These are phyloP conservation scores for Gryon sp. DNA, from an alignment of 1,140 invertebrate genomes.

Conservation along the genomic window DNA sequence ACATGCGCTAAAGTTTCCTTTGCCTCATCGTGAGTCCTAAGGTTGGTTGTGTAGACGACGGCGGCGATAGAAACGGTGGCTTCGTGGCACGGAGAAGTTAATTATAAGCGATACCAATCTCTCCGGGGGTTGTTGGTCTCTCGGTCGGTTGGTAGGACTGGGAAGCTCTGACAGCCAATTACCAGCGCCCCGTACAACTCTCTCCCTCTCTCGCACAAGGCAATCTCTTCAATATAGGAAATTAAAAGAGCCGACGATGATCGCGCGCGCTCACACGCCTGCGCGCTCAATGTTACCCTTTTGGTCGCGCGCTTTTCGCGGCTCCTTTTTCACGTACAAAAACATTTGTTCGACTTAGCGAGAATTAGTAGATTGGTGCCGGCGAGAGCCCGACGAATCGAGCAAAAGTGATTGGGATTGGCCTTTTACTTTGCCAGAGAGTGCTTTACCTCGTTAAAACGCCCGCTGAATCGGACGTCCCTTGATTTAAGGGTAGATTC, in stretches of 20 bases:
- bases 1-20: slow-evolving; percentile 56
- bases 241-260: slow-evolving; percentile 78
- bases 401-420: slow-evolving; percentile 75
- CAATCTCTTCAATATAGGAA: slow-evolving; percentile 75
- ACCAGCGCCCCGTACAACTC: slow-evolving; percentile 75
- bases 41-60: slow-evolving; percentile 67
- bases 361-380: slow-evolving; percentile 73
- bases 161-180: slow-evolving; percentile 80
- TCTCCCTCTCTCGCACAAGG: slow-evolving; percentile 69
- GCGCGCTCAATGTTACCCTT: slow-evolving; percentile 14
- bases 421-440: slow-evolving; percentile 66
- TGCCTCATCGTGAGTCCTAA: slow-evolving; percentile 43
- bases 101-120: slow-evolving; percentile 81
- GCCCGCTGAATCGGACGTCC: slow-evolving; percentile 66
- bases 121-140: slow-evolving; percentile 78
- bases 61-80: slow-evolving; percentile 75
- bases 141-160: slow-evolving; percentile 73
- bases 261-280: slow-evolving; percentile 62
- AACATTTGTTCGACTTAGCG: slow-evolving; percentile 74
- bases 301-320: slow-evolving; percentile 30
- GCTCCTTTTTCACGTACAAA: slow-evolving; percentile 59
- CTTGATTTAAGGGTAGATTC: slow-evolving; percentile 63
- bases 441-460: slow-evolving; percentile 69
- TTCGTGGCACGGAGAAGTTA: slow-evolving; percentile 81
- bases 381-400: slow-evolving; percentile 56